Evolutionary conservation across 2,888 invertebrate species (phyloP), one percentile per base, ranked within the genome.

Genomic region (Hyppa rectilinea): DNA sequence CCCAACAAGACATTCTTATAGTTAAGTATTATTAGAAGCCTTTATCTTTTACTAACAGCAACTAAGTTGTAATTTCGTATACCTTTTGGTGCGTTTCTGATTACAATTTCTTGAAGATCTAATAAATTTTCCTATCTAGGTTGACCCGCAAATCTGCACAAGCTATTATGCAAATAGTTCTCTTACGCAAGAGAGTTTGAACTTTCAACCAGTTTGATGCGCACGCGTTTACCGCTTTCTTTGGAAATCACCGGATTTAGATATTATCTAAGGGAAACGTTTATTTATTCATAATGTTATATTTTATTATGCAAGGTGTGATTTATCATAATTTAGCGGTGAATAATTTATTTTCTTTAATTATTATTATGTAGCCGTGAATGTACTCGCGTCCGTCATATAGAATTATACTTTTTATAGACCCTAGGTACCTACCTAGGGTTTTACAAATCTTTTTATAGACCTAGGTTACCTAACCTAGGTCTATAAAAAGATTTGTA

Each of bases 141-240:
- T 26, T 26, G 17, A 43, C 5, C 23, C 29, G 20, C n/a, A 34
- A 66, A 29, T 14, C 36, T n/a, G 43, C 36, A 26, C 29, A 69
- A 53, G 47, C 45, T 45, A 55, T 62, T 36, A 59, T 36, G 12
- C 36, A 59, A 59, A 59, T 50, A 70, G 71, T 34, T 6, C 17
- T 5, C 23, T 82, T 85, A 70, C 58, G 65, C 56, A 72, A 82
- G 29, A 64, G 45, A 47, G 63, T 66, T 68, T 83, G 72, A 80
- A 80, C 83, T 72, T 66, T 71, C 61, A 72, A 79, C 74, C 56
- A 36, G 50, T 78, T 82, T 49, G 69, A 61, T 45, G 61, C 70
- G 85, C 85, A 58, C 49, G 68, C 68, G 34, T 31, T 61, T 82
- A 62, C 71, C 76, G 72, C 83, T 82, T 82, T 82, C 82, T 85